phyloP scores from a whole-genome alignment of 2,888 invertebrate genomes.

The Cepaea hortensis region DNA sequence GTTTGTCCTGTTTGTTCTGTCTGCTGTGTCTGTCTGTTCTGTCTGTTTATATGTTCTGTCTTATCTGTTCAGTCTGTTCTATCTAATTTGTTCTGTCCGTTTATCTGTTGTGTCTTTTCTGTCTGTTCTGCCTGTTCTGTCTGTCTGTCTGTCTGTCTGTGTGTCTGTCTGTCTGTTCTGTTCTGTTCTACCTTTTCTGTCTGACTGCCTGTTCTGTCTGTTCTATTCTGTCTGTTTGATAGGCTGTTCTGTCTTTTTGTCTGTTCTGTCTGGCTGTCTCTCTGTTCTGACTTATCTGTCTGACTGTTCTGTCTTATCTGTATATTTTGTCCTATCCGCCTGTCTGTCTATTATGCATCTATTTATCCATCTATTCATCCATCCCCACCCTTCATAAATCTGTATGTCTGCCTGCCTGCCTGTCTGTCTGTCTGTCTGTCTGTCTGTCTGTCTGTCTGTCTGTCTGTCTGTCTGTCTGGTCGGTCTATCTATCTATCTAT shows the following conservation, averaged over 20 bases:
- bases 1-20: background rate
- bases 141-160: constrained; percentile 32
- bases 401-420: background rate
- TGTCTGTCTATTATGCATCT: background rate
- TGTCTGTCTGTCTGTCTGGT: constrained; percentile 19
- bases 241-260: background rate
- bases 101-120: too few species aligned
- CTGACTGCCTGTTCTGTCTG: background rate
- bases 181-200: too few species aligned
- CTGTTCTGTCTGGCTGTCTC: background rate
- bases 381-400: background rate
- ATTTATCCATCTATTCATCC: constrained; percentile 17
- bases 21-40: background rate
- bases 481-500: too few species aligned
- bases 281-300: constrained; percentile 19
- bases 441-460: constrained; percentile 23
- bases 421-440: constrained; percentile 10
- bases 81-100: background rate
- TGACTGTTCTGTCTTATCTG: too few species aligned
- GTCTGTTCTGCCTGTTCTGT: background rate
- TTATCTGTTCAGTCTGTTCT: constrained; percentile 5
- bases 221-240: too few species aligned
- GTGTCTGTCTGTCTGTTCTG: constrained; percentile 25
- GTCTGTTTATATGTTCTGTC: constrained; percentile 26
- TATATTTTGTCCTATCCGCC: too few species aligned